Evolutionary conservation across 2,113 vertebrate genomes (phyloP), one percentile per base, ranked within the genome.

Genomic region (Triplophysa siluroides): DNA sequence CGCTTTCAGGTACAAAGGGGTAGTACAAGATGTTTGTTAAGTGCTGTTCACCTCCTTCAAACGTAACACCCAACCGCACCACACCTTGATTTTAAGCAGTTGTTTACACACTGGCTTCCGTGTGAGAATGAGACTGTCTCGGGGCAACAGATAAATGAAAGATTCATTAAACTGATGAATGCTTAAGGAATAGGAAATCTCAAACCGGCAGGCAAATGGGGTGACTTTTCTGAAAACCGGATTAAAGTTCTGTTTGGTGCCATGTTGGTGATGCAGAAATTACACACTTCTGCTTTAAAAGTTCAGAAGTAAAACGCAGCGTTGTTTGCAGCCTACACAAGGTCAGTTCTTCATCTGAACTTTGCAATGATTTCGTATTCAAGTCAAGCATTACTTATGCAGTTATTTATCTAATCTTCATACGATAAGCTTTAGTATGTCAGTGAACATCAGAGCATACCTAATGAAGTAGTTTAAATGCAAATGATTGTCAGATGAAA

Each of bases 391-490:
- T 68, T 78, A 83, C 66, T 81, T 81, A 60, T 82, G 81, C 78
- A 58, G 69, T 73, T 75, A 78, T 85, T 86, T 86, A 78, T 85
- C 83, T 81, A 67, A 79, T 81, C 68, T 77, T 81, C 85, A 88
- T 88, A 74, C 70, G 83, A 76, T 85, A 79, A 83, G 82, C 83
- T 83, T 81, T 71, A 78, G 76, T 76, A 68, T 84, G 81, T 76
- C 56, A 73, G 78, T 69, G 76, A 81, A 83, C 73, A 76, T 43
- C 45, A 81, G 81, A 81, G 79, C 77, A 82, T 77, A 82, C 82
- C 70, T 80, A 81, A 85, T 87, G 81, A 81, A 78, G 67, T 84
- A 70, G 84, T 88, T 82, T 85, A 81, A 84, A 86, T 85, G 85
- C 82, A 86, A 86, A 88, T 85, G 79, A 66, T 61, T 75, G 70